Percentiles rank a stretch among this genome's conserved stretches.
Conservation (phyloP, 2,797 vertebrate species). For the Xerus rutilus region DNA sequence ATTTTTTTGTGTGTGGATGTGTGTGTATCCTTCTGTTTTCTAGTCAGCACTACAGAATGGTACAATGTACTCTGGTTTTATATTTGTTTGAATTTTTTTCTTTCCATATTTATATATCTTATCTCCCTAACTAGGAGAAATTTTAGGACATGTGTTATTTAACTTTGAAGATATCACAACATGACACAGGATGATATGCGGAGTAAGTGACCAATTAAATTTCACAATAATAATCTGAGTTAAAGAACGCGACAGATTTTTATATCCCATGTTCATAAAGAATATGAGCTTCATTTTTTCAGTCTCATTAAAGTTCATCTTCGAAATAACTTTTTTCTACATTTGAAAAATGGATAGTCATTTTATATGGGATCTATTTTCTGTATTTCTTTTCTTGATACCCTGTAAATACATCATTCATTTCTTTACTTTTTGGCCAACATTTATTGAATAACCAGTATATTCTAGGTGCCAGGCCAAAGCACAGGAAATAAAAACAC, state of each 20-base stretch:
- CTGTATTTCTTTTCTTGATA: neutral
- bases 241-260: neutral
- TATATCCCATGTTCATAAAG: neutral
- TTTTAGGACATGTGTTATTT: neutral
- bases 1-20: neutral
- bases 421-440: neutral
- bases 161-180: neutral
- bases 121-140: neutral
- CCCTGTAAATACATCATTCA: neutral
- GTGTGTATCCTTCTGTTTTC: neutral
- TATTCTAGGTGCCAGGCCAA: neutral
- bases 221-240: neutral
- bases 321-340: neutral
- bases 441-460: neutral
- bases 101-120: neutral
- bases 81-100: neutral
- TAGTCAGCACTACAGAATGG: neutral
- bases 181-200: neutral
- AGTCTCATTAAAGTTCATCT: neutral
- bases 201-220: neutral
- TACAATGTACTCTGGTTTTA: neutral
- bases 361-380: neutral
- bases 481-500: conserved; percentile 5
- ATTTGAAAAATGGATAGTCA: neutral
- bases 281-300: neutral